Base-by-base conservation (phyloP, 2,797 vertebrate species). In the Knipowitschia caucasica region DNA sequence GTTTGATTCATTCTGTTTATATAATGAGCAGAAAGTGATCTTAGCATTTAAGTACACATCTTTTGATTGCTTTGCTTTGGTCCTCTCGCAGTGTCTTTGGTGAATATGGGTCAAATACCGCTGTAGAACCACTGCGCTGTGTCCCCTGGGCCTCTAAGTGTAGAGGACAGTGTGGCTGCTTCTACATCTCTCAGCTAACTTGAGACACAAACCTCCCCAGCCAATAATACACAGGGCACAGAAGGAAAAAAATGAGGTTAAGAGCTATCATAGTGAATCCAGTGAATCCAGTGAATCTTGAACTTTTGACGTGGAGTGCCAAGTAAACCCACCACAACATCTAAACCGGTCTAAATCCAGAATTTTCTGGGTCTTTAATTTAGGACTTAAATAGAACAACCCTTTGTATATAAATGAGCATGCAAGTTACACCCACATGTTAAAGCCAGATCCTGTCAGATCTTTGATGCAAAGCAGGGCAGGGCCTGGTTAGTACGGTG, bases 31-130 rank as follows among this genome's bases (percentile, higher is more conserved):
- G 12, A 1, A 33, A 33, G 12, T 33, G 11, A 33, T 33, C n/a
- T 33, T 33, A 33, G n/a, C n/a, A n/a, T n/a, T n/a, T n/a, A 33
- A 33, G n/a, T 33, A 33, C 12, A 34, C 12, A 7, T 10, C 3
- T 43, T 43, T 43, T 18, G 15, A 26, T 45, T 45, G 17, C 10
- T 27, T 45, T 69, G 53, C 56, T n/a, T 64, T 58, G 51, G 52
- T 67, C 50, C 57, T 50, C 62, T 73, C 56, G 36, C 62, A 50
- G 46, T 53, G 59, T 61, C 71, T 52, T 51, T 59, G 69, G 71
- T 69, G 64, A 83, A 86, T 84, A 66, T 83, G 69, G 81, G 77
- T 73, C 54, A 35, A 61, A 54, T 26, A 17, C 42, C 8, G 42
- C 42, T 44, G 7, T 50, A 55, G 59, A 44, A 29, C 63, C 47